A percentile compares a stretch with the other conserved stretches of the same genome.
Conservation (phyloP, 2,888 invertebrate genomes). For the Diabrotica balteata region DNA sequence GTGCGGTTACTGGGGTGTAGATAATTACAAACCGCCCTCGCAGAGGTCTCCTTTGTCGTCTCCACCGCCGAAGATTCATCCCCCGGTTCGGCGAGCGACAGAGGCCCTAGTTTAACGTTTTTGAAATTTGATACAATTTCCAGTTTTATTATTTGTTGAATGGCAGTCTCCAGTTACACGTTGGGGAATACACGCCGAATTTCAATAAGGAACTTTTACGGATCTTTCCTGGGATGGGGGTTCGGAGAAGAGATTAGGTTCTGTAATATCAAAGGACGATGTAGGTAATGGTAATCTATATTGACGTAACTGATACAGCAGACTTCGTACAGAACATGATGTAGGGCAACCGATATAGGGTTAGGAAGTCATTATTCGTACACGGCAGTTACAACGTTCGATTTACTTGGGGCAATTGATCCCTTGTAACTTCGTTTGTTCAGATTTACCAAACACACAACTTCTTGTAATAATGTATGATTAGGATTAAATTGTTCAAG, state of each 20-base stretch:
- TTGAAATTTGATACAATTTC: constrained; percentile 26
- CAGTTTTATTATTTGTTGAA: constrained; percentile 28
- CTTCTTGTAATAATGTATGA: no score
- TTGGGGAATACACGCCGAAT: constrained; percentile 15
- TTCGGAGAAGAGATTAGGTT: neutral
- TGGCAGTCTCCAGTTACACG: constrained; percentile 20
- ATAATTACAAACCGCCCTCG: constrained; percentile 28
- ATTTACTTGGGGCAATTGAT: no score
- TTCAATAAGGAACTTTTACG: constrained; percentile 5
- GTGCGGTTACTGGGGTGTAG: constrained; percentile 32
- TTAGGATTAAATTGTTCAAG: no score
- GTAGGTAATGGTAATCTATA: neutral
- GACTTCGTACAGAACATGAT: no score
- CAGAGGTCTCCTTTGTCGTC: constrained; percentile 14
- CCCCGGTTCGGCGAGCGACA: constrained; percentile 3
- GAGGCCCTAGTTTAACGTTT: constrained; percentile 16
- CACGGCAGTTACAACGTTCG: no score
- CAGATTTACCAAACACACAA: no score
- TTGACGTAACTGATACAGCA: no score
- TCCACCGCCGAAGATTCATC: constrained; percentile 11
- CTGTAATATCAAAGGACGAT: neutral
- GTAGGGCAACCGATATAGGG: no score
- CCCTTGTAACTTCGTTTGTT: no score
- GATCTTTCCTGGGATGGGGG: neutral
- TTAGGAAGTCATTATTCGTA: no score